phyloP scores from a whole-genome alignment of 1,140 invertebrate species.

The Drosophila punjabiensis region DNA sequence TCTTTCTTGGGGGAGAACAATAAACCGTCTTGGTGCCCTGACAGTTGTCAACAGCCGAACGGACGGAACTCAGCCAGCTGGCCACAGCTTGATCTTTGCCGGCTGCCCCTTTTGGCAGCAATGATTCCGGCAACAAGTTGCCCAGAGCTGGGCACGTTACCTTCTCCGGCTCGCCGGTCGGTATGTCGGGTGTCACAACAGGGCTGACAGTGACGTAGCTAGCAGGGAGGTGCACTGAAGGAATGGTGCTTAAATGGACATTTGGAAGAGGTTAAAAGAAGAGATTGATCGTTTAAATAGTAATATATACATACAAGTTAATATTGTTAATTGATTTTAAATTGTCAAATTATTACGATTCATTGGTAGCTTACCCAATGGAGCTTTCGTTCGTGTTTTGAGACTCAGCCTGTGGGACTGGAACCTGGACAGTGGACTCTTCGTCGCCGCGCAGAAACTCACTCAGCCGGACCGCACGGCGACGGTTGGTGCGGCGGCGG shows the following conservation, averaged over 20 bases:
- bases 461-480: constrained; percentile 25
- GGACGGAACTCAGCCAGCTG: constrained; percentile 33
- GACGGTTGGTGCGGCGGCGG: neutral
- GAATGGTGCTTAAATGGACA: constrained; percentile 8
- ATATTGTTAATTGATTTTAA: too few relatives aligned
- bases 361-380: constrained; percentile 3
- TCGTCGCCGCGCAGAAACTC: constrained; percentile 36
- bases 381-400: neutral
- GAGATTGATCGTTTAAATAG: too few relatives aligned
- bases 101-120: neutral
- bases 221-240: neutral
- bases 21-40: neutral
- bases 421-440: neutral
- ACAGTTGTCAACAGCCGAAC: neutral
- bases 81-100: constrained; percentile 19
- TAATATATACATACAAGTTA: too few relatives aligned
- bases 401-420: neutral
- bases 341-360: neutral
- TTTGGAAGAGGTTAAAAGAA: neutral
- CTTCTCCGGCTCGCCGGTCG: neutral
- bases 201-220: neutral
- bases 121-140: constrained; percentile 4
- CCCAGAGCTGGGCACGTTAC: constrained; percentile 5
- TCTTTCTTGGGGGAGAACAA: neutral
- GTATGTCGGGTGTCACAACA: neutral